phyloP scores from a whole-genome alignment of 2,113 vertebrate genomes.

The Amphiprion ocellaris region DNA sequence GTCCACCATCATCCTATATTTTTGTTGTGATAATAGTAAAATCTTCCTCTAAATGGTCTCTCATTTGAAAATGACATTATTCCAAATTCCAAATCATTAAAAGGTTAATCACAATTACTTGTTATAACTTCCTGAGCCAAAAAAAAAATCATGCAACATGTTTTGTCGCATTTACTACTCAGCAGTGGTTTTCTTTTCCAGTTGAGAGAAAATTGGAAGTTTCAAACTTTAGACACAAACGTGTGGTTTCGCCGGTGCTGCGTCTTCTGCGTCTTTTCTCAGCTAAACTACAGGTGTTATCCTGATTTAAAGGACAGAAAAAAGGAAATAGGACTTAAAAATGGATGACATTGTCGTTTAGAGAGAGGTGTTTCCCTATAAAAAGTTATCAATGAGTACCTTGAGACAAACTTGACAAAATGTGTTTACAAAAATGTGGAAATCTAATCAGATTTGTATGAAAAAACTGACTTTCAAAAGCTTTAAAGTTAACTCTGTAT shows the following conservation, averaged over 20 bases:
- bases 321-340: no score
- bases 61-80: no score
- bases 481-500: not conserved
- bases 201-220: not conserved
- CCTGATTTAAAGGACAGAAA: not conserved
- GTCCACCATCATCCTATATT: no score
- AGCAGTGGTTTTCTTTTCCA: not conserved
- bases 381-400: conserved; percentile 27
- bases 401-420: conserved; percentile 16
- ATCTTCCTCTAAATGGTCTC: no score
- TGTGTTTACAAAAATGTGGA: conserved; percentile 3
- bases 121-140: not conserved
- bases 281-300: conserved; percentile 5
- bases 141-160: not conserved
- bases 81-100: no score
- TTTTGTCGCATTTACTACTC: conserved; percentile 2
- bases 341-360: conserved; percentile 4
- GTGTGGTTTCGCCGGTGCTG: not conserved
- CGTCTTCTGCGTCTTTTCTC: not conserved
- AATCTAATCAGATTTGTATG: conserved; percentile 28
- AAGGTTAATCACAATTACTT: no score
- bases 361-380: conserved; percentile 33
- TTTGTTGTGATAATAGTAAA: no score
- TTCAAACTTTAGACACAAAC: no score
- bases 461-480: conserved; percentile 21